These are phyloP conservation scores for Nasonia vitripennis DNA, from an alignment of 1,140 invertebrate genomes.

Conservation along the genomic window DNA sequence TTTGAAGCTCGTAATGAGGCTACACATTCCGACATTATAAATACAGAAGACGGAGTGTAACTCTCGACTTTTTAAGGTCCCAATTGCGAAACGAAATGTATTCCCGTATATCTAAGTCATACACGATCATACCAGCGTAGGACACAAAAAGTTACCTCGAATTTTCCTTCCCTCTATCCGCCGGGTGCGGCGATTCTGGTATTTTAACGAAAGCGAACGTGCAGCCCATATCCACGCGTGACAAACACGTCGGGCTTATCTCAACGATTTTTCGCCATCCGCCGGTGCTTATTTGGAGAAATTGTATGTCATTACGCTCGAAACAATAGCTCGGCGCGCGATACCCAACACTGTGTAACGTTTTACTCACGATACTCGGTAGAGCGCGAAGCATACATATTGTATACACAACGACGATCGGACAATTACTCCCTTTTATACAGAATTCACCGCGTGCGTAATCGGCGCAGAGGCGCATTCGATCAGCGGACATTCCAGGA, in stretches of 20 bases:
- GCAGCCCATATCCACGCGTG: background rate
- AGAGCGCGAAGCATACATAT: background rate
- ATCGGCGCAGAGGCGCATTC: background rate
- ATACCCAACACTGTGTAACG: background rate
- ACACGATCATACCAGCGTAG: background rate
- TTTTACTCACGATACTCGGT: background rate
- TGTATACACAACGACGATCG: background rate
- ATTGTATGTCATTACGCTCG: slow-evolving; percentile 29
- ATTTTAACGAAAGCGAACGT: slow-evolving; percentile 46
- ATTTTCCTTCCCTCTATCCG: background rate
- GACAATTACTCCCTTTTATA: background rate
- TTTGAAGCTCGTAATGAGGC: background rate
- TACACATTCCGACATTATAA: background rate
- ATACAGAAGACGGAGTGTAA: background rate
- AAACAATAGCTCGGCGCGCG: background rate
- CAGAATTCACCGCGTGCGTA: no score
- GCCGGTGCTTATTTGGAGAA: slow-evolving; percentile 10
- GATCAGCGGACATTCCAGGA: background rate
- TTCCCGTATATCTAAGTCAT: background rate
- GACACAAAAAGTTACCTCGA: background rate
- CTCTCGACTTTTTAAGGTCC: background rate
- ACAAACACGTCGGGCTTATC: slow-evolving; percentile 22
- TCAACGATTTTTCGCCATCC: background rate
- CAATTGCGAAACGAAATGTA: background rate
- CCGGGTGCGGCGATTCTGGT: slow-evolving; percentile 12